Evolutionary conservation across 2,113 vertebrate species (phyloP), one percentile per base, ranked within the genome.

Genomic region (Ammodytes marinus): DNA sequence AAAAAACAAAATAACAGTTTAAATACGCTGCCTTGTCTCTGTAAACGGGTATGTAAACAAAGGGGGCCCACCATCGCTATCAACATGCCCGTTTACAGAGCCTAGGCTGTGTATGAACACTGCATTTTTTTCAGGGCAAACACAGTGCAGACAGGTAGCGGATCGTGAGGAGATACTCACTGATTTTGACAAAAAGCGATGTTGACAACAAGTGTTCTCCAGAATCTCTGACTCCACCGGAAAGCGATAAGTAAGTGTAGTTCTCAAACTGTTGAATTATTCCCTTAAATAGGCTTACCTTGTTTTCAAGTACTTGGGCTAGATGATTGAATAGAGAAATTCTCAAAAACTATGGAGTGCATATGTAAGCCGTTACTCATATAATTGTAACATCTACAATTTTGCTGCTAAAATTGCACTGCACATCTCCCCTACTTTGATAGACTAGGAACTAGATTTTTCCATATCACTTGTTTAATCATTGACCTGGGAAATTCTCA

Each of bases 401-500:
- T 11, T 47, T 75, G 68, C 65, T 47, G 46, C 50, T 74, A 68
- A 60, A 61, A 73, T 68, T 10, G 11, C 49, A 49, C 27, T 53
- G 40, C 57, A 57, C 19, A 0, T 37, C 57, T 77, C 66, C 35
- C 63, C 52, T 27, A 27, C 43, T 80, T 88, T 74, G 37, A 61
- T 10, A 58, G 45, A 64, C 70, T 45, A 71, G 61, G 61, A 84
- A 60, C 39, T 74, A 2, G 61, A 82, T 45, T 85, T 90, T 89
- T 91, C 77, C 79, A 69, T 80, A 69, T 73, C 86, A 70, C 37
- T 81, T 89, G 71, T 91, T 89, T 91, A 72, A 83, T 83, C 67
- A 79, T 43, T 80, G 80, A 88, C 69, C 69, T 0, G 49, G 82
- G 81, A 65, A 87, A 86, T 88, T 84, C 80, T 79, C 64, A 77